Conservation (phyloP, 1,140 invertebrate species). For the Camponotus pennsylvanicus region DNA sequence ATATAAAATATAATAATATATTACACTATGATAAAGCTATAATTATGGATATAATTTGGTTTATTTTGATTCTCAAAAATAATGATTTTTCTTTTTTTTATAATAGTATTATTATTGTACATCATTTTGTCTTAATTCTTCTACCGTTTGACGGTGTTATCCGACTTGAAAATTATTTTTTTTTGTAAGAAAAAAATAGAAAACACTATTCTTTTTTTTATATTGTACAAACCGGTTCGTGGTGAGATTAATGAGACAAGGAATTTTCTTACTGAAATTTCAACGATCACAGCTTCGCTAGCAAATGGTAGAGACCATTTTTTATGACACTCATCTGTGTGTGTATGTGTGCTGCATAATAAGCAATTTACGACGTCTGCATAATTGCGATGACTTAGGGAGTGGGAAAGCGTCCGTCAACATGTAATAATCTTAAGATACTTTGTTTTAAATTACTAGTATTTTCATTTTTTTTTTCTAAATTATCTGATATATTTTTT, state of each 20-base stretch:
- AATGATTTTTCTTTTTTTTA: no score
- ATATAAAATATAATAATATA: background rate
- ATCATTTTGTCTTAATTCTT: no score
- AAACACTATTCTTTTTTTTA: background rate
- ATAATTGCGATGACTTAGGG: background rate
- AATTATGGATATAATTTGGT: background rate
- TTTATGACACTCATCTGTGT: background rate
- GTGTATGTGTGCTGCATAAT: no score
- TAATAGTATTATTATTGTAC: no score
- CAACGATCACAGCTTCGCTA: background rate
- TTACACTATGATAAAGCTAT: background rate
- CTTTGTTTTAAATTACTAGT: background rate
- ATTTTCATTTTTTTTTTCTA: background rate
- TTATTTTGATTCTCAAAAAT: background rate
- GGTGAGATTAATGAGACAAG: background rate
- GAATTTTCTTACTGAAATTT: background rate
- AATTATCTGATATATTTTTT: background rate
- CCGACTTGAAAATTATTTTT: background rate
- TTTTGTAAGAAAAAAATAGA: background rate
- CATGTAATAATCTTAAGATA: background rate
- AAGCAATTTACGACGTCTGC: background rate
- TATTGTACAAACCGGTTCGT: background rate
- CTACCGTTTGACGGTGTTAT: background rate
- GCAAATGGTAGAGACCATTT: background rate
- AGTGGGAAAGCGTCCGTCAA: background rate